Conservation (phyloP, 2,113 vertebrate species). For the Gnathonemus longibarbis region DNA sequence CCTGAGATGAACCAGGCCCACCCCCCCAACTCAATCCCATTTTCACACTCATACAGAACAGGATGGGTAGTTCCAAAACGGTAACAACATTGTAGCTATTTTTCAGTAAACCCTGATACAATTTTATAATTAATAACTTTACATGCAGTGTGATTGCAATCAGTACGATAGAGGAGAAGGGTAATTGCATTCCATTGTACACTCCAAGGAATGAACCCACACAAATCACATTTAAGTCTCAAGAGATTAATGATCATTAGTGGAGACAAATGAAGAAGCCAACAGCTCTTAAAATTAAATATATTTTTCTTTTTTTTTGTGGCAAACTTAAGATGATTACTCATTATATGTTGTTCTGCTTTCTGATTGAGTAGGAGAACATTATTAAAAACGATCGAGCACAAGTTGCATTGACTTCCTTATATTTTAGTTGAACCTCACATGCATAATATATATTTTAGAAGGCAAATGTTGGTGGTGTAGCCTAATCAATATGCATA, state of each 20-base stretch:
- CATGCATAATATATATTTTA: neutral
- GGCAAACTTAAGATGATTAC: neutral
- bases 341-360: neutral
- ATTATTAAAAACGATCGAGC: neutral
- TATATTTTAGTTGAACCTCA: neutral
- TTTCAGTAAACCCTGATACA: neutral
- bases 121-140: slow-evolving; percentile 3
- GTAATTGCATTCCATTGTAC: neutral
- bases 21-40: neutral
- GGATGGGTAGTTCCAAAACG: neutral
- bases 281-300: neutral
- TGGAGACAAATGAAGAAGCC: neutral
- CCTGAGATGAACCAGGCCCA: neutral
- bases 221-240: neutral
- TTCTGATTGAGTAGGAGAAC: neutral
- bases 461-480: too few relatives aligned
- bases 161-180: neutral
- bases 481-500: neutral
- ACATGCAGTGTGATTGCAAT: neutral
- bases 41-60: neutral
- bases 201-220: neutral
- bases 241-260: slow-evolving; percentile 5
- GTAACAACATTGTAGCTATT: neutral
- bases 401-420: neutral
- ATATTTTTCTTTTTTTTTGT: neutral